A percentile compares a stretch with the other conserved stretches of the same genome.
These are phyloP conservation scores for Apantesis nais DNA, from an alignment of 2,888 invertebrate genomes.

Conservation along the genomic window DNA sequence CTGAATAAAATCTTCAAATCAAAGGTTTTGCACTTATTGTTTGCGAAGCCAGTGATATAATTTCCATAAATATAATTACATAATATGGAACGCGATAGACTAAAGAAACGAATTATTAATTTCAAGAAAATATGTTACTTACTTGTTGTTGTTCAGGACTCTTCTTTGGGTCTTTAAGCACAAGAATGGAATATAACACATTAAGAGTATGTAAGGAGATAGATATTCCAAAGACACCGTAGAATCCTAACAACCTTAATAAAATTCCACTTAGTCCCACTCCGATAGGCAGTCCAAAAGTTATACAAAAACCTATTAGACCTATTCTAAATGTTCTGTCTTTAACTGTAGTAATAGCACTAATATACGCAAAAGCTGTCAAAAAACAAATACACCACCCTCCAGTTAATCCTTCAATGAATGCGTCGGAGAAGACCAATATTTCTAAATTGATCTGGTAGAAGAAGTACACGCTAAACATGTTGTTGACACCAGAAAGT, in stretches of 20 bases:
- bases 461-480: constrained; percentile 91
- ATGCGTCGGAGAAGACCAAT: constrained; percentile 89
- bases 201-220: constrained; percentile 88
- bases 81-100: no score
- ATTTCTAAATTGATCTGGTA: constrained; percentile 90
- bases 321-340: constrained; percentile 93
- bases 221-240: constrained; percentile 90
- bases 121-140: constrained; percentile 21
- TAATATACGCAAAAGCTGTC: constrained; percentile 93
- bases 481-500: constrained; percentile 88
- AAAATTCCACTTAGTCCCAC: constrained; percentile 93
- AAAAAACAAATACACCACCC: constrained; percentile 93
- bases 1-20: no score
- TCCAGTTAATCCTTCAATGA: constrained; percentile 91
- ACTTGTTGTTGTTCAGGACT: constrained; percentile 68
- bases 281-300: constrained; percentile 94
- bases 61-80: no score
- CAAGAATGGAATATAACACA: constrained; percentile 88
- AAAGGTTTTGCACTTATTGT: no score
- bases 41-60: no score
- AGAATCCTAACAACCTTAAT: constrained; percentile 89
- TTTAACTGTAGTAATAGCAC: constrained; percentile 91
- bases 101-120: neutral
- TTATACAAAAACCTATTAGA: constrained; percentile 93
- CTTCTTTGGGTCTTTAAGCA: constrained; percentile 87